Evolutionary conservation across 2,888 invertebrate genomes (phyloP).

Genomic region (Lucinisca nassula): DNA sequence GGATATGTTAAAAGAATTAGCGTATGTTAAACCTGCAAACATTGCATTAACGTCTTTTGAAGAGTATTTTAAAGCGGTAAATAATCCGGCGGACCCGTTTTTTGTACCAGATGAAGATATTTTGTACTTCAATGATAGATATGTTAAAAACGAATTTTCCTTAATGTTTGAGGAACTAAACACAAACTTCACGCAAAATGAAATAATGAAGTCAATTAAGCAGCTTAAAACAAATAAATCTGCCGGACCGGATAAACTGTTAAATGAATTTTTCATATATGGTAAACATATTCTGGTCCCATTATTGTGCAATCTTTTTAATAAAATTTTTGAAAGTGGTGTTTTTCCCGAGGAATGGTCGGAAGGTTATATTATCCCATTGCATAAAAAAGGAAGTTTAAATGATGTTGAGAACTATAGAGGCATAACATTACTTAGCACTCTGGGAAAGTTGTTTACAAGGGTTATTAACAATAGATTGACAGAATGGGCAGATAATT

Average conservation of each 20-base stretch:
- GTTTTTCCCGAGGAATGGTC: conserved; percentile 16
- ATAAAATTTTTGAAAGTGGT: background rate
- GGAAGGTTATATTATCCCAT: conserved; percentile 19
- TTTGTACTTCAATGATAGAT: background rate
- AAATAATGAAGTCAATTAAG: conserved; percentile 11
- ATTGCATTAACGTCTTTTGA: background rate
- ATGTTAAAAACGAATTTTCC: background rate
- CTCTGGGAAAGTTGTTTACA: conserved; percentile 21
- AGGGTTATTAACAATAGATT: conserved; percentile 11
- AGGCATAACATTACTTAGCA: conserved; percentile 34
- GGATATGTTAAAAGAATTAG: background rate
- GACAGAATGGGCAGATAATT: background rate
- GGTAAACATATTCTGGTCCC: background rate
- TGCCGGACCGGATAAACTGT: conserved; percentile 10
- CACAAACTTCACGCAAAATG: background rate
- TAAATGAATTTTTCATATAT: conserved; percentile 34
- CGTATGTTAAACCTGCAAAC: background rate
- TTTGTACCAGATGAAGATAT: background rate
- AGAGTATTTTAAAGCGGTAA: background rate
- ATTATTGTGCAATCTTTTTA: conserved; percentile 3
- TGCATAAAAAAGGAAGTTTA: conserved; percentile 30
- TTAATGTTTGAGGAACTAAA: conserved; percentile 12
- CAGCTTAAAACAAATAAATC: background rate
- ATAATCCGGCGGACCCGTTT: background rate
- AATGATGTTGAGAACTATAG: conserved; percentile 22